Evolutionary conservation across 92 coral and sea anemone species (phyloP).

Genomic region (Phenganax marumi): DNA sequence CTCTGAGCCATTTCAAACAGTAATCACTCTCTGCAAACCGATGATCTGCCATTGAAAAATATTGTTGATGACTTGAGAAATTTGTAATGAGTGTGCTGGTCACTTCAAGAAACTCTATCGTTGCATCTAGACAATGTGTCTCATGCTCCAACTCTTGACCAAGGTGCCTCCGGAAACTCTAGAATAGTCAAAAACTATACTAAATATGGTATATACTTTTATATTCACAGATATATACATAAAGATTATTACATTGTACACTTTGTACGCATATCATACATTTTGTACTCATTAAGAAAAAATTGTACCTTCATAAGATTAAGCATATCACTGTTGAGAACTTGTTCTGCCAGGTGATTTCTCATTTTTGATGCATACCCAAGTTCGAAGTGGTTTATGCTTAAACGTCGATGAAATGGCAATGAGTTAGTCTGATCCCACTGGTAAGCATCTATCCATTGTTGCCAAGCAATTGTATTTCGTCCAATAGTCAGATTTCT

Average conservation of each 20-base stretch:
- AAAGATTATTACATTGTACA: neutral
- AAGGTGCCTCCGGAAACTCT: neutral
- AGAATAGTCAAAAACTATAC: neutral
- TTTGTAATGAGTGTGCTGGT: constrained; percentile 1
- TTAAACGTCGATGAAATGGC: constrained; percentile 31
- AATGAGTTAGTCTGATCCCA: constrained; percentile 59
- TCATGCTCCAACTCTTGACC: neutral
- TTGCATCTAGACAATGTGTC: neutral
- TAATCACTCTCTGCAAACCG: neutral
- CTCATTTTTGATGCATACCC: constrained; percentile 46
- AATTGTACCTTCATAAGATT: constrained; percentile 26
- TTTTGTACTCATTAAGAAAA: neutral
- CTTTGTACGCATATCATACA: neutral
- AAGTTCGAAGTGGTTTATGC: constrained; percentile 25
- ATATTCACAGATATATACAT: no score
- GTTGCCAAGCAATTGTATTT: constrained; percentile 45
- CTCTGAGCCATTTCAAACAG: neutral
- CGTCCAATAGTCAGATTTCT: constrained; percentile 23
- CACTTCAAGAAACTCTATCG: neutral
- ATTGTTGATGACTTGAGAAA: neutral
- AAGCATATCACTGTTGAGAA: constrained; percentile 21
- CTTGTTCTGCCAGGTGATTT: constrained; percentile 55
- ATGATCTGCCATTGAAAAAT: neutral
- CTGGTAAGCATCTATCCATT: constrained; percentile 48
- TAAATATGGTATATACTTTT: neutral